Conservation (phyloP, 2,888 invertebrate species). For the Machimus atricapillus region DNA sequence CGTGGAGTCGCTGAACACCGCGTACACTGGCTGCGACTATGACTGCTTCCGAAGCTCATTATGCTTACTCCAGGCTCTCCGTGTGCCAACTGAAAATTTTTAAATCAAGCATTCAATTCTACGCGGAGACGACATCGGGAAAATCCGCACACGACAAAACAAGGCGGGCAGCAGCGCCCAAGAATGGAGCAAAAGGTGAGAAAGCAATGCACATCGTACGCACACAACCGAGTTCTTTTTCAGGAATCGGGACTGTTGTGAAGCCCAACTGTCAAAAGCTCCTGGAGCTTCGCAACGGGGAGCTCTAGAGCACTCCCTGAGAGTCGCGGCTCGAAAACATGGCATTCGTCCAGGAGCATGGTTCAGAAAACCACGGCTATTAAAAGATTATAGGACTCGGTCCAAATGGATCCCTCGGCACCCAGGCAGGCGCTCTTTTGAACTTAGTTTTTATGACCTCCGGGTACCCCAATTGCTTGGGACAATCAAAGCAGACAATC, state of each 20-base stretch:
- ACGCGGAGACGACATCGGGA: background rate
- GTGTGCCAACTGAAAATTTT: constrained; percentile 11
- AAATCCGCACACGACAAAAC: background rate
- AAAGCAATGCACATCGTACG: background rate
- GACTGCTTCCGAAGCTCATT: background rate
- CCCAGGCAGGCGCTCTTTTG: background rate
- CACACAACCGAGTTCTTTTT: background rate
- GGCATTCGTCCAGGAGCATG: background rate
- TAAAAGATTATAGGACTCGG: background rate
- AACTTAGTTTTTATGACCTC: background rate
- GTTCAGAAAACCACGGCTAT: background rate
- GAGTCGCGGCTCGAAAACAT: background rate
- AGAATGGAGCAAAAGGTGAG: background rate
- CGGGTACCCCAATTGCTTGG: background rate
- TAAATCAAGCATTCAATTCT: background rate
- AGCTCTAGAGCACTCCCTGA: background rate
- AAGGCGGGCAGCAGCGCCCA: background rate
- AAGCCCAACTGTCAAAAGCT: constrained; percentile 22
- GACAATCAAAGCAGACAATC: background rate
- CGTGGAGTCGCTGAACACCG: constrained; percentile 5
- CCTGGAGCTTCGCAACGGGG: background rate
- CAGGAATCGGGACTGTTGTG: background rate
- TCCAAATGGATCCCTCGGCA: background rate
- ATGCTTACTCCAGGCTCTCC: constrained; percentile 9
- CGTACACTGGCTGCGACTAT: background rate